Conservation (phyloP, 1,140 invertebrate genomes). For the Atta colombica region DNA sequence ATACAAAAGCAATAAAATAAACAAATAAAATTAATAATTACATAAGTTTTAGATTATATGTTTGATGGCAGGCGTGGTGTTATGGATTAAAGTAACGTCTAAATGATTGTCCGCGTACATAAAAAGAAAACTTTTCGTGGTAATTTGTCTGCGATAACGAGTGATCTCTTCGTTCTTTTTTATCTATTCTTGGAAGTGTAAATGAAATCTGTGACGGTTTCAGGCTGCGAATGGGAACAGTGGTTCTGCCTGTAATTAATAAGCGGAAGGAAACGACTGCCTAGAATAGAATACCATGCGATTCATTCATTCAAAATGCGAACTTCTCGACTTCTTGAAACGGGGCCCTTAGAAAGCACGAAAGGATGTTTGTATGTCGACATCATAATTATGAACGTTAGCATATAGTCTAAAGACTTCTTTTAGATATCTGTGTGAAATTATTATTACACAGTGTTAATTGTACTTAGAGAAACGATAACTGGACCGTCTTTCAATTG, state of each 20-base stretch:
- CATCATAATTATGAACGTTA: slow-evolving; percentile 26
- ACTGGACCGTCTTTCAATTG: not conserved
- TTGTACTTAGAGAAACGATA: slow-evolving; percentile 32
- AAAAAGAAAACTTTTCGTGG: not conserved
- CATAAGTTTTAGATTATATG: slow-evolving; percentile 22
- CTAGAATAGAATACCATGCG: slow-evolving; percentile 59
- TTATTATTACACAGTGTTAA: slow-evolving; percentile 33
- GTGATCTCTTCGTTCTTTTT: slow-evolving; percentile 1
- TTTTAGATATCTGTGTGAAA: slow-evolving; percentile 52
- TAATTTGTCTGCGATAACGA: slow-evolving; percentile 26
- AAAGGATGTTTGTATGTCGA: slow-evolving; percentile 55
- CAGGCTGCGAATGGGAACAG: slow-evolving; percentile 66
- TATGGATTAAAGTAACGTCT: not conserved
- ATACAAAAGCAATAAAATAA: not conserved
- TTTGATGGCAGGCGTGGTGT: not conserved
- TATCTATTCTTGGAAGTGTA: slow-evolving; percentile 24
- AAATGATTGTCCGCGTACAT: not conserved
- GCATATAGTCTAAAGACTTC: slow-evolving; percentile 38
- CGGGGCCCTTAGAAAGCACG: not conserved
- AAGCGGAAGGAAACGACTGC: slow-evolving; percentile 62
- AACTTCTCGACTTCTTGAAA: slow-evolving; percentile 28
- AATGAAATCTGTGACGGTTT: slow-evolving; percentile 59
- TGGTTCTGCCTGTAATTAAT: slow-evolving; percentile 66
- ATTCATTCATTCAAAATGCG: slow-evolving; percentile 40
- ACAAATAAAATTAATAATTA: slow-evolving; percentile 28